Evolutionary conservation across 2,888 invertebrate genomes (phyloP).

Genomic region (Drosophila neutralis): DNA sequence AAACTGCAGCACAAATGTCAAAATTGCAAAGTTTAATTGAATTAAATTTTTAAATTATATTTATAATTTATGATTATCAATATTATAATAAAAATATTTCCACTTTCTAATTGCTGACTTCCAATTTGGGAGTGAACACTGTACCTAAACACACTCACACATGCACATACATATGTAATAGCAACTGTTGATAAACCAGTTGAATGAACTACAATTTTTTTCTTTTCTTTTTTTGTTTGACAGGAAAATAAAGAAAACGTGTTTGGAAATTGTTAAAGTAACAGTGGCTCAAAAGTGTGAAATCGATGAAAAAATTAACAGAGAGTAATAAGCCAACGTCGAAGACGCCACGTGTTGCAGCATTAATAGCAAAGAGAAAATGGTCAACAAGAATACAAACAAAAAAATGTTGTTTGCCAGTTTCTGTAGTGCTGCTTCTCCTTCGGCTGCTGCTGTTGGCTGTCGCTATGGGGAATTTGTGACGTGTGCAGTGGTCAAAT

Average conservation of each 20-base stretch:
- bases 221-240: slow-evolving; percentile 6
- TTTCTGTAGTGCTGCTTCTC: slow-evolving; percentile 21
- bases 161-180: slow-evolving; percentile 21
- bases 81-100: not conserved
- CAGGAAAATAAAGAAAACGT: slow-evolving; percentile 13
- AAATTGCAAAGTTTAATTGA: not conserved
- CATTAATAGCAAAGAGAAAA: slow-evolving; percentile 39
- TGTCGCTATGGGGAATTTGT: slow-evolving; percentile 23
- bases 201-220: slow-evolving; percentile 56
- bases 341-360: slow-evolving; percentile 68
- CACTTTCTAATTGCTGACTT: not conserved
- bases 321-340: slow-evolving; percentile 8
- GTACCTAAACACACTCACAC: slow-evolving; percentile 7
- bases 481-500: slow-evolving; percentile 49
- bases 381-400: slow-evolving; percentile 25
- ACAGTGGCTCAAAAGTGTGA: slow-evolving; percentile 18
- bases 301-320: slow-evolving; percentile 28
- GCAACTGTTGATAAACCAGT: slow-evolving; percentile 45
- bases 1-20: not conserved
- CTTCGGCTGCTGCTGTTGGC: slow-evolving; percentile 13
- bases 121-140: not conserved
- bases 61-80: not conserved
- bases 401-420: slow-evolving; percentile 19
- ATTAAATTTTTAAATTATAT: not conserved
- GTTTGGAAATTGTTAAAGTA: slow-evolving; percentile 42